These are phyloP conservation scores for Azorinus chamasolen DNA, from an alignment of 2,888 invertebrate species.

Conservation along the genomic window DNA sequence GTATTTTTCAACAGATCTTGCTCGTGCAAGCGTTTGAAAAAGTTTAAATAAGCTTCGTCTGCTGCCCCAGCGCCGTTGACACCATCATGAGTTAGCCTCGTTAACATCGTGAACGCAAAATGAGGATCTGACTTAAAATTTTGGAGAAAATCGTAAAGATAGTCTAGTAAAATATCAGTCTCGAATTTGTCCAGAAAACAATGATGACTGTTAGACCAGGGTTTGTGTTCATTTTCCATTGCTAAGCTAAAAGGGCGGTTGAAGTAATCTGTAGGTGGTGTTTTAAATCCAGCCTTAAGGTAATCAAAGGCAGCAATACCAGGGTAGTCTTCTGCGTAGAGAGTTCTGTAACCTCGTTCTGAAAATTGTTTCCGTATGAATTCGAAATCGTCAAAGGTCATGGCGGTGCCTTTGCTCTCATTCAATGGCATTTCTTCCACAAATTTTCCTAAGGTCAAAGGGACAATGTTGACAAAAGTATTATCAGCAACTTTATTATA, in stretches of 20 bases:
- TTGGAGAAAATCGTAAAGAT: slow-evolving; percentile 87
- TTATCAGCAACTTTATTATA: slow-evolving; percentile 98
- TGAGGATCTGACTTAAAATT: slow-evolving; percentile 89
- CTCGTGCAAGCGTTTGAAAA: slow-evolving; percentile 88
- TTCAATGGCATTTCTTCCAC: slow-evolving; percentile 69
- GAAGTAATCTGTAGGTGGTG: slow-evolving; percentile 95
- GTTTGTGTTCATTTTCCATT: slow-evolving; percentile 80
- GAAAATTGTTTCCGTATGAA: slow-evolving; percentile 95
- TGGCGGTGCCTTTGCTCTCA: slow-evolving; percentile 50
- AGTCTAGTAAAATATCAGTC: slow-evolving; percentile 90
- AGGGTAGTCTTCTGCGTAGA: slow-evolving; percentile 94
- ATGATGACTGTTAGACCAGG: slow-evolving; percentile 77
- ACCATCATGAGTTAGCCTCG: slow-evolving; percentile 93
- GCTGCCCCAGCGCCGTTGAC: slow-evolving; percentile 92
- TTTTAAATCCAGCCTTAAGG: slow-evolving; percentile 90
- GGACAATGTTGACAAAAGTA: slow-evolving; percentile 93
- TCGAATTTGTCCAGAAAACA: slow-evolving; percentile 91
- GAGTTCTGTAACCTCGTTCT: slow-evolving; percentile 91
- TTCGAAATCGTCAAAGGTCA: slow-evolving; percentile 87
- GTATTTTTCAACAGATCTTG: slow-evolving; percentile 72
- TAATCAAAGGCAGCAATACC: slow-evolving; percentile 94
- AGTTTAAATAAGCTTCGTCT: slow-evolving; percentile 89
- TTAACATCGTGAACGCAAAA: slow-evolving; percentile 95
- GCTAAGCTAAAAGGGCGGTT: slow-evolving; percentile 91
- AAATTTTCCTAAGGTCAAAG: slow-evolving; percentile 89